Conservation (phyloP, 2,113 vertebrate genomes). For the Nerophis lumbriciformis region DNA sequence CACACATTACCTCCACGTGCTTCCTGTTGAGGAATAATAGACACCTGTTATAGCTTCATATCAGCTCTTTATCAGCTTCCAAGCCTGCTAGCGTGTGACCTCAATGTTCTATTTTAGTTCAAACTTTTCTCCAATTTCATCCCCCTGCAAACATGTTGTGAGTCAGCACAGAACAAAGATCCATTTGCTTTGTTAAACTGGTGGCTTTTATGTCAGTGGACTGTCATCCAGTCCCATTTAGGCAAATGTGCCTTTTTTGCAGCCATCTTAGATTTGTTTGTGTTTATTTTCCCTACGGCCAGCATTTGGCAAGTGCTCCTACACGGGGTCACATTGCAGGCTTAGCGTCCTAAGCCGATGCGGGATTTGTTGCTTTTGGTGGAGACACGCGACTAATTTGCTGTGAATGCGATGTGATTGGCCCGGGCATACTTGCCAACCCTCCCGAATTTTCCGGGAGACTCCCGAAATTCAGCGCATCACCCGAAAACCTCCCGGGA, state of each 20-base stretch:
- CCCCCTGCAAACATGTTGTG: not conserved
- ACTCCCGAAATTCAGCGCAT: too few species aligned
- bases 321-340: slow-evolving; percentile 1
- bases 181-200: not conserved
- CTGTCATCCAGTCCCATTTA: too few species aligned
- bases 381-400: slow-evolving; percentile 6
- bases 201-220: not conserved
- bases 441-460: too few species aligned
- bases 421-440: too few species aligned
- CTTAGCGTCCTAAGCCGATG: not conserved
- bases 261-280: not conserved
- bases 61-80: not conserved
- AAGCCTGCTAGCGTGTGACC: not conserved
- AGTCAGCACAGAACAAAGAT: too few species aligned
- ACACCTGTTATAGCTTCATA: not conserved
- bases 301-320: not conserved
- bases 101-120: not conserved
- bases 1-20: not conserved
- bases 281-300: not conserved
- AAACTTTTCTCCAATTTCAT: too few species aligned
- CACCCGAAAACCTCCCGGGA: too few species aligned
- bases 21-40: slow-evolving; percentile 40
- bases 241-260: too few species aligned
- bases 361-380: not conserved
- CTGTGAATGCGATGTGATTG: slow-evolving; percentile 2